Evolutionary conservation across 1,140 invertebrate genomes (phyloP).

Genomic region (Nephila pilipes): DNA sequence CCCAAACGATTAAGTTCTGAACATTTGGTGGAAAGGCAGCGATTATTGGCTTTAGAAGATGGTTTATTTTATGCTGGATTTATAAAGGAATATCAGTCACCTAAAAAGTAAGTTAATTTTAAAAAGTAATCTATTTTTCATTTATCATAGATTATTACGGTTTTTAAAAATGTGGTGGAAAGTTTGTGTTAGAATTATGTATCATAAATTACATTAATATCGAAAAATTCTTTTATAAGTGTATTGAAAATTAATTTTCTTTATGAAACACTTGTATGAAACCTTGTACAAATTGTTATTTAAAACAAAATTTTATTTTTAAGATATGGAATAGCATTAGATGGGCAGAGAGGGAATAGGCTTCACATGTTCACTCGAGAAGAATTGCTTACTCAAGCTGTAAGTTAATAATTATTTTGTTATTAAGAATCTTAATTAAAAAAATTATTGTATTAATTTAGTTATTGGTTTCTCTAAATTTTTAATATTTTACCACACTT

Average conservation of each 20-base stretch:
- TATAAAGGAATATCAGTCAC: conserved; percentile 91
- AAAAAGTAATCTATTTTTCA: too few species aligned
- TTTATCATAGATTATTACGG: too few species aligned
- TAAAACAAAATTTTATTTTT: conserved; percentile 84
- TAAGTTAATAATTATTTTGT: conserved; percentile 84
- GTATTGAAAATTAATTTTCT: too few species aligned
- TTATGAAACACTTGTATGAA: too few species aligned
- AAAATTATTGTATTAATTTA: background rate
- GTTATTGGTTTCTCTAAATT: too few species aligned
- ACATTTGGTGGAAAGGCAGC: conserved; percentile 84
- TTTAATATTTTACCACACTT: too few species aligned
- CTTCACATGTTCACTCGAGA: conserved; percentile 94
- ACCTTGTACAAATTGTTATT: background rate
- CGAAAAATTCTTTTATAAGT: too few species aligned
- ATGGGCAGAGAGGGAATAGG: conserved; percentile 93
- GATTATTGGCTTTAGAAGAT: conserved; percentile 87
- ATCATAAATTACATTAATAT: too few species aligned
- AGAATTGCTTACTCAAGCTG: conserved; percentile 92
- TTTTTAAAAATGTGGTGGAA: too few species aligned
- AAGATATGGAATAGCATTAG: conserved; percentile 88
- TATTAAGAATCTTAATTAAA: background rate
- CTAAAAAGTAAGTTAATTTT: conserved; percentile 88
- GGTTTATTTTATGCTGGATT: conserved; percentile 94
- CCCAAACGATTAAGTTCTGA: conserved; percentile 78
- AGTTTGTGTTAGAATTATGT: too few species aligned